A percentile compares a stretch with the other conserved stretches of the same genome.
Evolutionary conservation across 2,113 vertebrate species (phyloP).

Genomic region (Campylomormyrus tamandua): DNA sequence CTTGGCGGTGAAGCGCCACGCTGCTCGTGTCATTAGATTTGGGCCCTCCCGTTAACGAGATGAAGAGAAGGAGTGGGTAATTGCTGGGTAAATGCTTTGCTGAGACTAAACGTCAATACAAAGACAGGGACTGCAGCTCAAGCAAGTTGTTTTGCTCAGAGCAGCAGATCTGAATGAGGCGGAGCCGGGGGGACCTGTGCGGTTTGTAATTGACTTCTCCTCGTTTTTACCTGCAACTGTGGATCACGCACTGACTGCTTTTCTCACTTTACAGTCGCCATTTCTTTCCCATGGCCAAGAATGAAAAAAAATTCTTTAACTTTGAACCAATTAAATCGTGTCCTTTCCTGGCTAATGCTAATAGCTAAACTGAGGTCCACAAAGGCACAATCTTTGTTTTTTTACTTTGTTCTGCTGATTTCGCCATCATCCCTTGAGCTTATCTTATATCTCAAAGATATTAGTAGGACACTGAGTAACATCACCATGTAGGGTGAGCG

Average conservation of each 20-base stretch:
- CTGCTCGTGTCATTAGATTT: slow-evolving; percentile 44
- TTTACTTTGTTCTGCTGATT: not conserved
- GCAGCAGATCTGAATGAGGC: slow-evolving; percentile 22
- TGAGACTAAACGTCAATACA: slow-evolving; percentile 49
- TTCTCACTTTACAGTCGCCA: not conserved
- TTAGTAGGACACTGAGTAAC: not conserved
- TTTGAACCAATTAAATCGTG: not conserved
- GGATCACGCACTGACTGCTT: slow-evolving; percentile 25
- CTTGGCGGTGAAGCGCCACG: slow-evolving; percentile 44
- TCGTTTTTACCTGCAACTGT: slow-evolving; percentile 29
- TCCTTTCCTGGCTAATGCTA: not conserved
- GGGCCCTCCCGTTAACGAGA: slow-evolving; percentile 44
- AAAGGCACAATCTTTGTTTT: not conserved
- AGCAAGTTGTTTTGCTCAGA: slow-evolving; percentile 43
- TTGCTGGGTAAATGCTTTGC: slow-evolving; percentile 61
- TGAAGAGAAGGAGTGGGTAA: slow-evolving; percentile 54
- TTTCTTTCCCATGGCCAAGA: slow-evolving; percentile 8
- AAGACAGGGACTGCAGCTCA: slow-evolving; percentile 37
- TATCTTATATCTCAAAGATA: not conserved
- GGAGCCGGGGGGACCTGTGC: not conserved
- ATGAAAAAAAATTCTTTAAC: not conserved
- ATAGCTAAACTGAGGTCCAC: not conserved
- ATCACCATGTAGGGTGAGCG: not conserved
- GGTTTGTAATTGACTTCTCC: slow-evolving; percentile 33
- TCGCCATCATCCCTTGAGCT: not conserved